Percentiles rank a stretch among this genome's conserved stretches.
Conservation (phyloP, 2,888 invertebrate genomes). For the Nebria salina region DNA sequence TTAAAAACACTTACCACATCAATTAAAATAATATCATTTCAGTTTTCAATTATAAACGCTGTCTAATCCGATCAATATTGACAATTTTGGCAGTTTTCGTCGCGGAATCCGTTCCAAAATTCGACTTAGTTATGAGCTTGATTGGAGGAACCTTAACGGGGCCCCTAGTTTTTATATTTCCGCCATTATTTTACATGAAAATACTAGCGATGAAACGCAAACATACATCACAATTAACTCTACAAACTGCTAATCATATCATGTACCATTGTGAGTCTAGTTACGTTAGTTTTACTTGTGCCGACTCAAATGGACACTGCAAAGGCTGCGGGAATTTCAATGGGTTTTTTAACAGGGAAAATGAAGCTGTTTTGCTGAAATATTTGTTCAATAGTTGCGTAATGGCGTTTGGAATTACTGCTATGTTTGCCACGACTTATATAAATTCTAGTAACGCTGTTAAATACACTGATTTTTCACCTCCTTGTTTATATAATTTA, state of each 20-base stretch:
- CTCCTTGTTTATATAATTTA: slow-evolving; percentile 77
- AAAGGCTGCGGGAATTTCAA: not conserved
- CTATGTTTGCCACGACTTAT: slow-evolving; percentile 76
- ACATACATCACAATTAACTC: slow-evolving; percentile 50
- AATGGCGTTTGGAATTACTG: slow-evolving; percentile 70
- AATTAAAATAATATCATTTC: slow-evolving; percentile 54
- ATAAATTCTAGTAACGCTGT: slow-evolving; percentile 75
- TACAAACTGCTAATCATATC: slow-evolving; percentile 42
- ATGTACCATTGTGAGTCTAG: slow-evolving; percentile 36
- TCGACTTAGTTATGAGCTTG: slow-evolving; percentile 86
- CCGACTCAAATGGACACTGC: slow-evolving; percentile 10
- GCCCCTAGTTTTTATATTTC: slow-evolving; percentile 84
- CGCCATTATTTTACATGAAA: slow-evolving; percentile 82
- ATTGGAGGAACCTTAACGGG: slow-evolving; percentile 87
- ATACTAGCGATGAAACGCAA: slow-evolving; percentile 67
- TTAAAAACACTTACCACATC: no score
- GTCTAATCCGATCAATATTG: slow-evolving; percentile 75
- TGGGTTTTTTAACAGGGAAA: not conserved
- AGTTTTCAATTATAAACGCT: slow-evolving; percentile 82
- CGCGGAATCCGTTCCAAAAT: slow-evolving; percentile 84
- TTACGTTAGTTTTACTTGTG: slow-evolving; percentile 23
- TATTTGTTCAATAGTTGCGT: slow-evolving; percentile 63
- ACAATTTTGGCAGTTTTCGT: slow-evolving; percentile 77
- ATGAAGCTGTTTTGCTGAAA: slow-evolving; percentile 11
- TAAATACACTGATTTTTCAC: slow-evolving; percentile 72